A percentile compares a stretch with the other conserved stretches of the same genome.
Conservation (phyloP, 2,888 invertebrate species). For the Ophonus ardosiacus region DNA sequence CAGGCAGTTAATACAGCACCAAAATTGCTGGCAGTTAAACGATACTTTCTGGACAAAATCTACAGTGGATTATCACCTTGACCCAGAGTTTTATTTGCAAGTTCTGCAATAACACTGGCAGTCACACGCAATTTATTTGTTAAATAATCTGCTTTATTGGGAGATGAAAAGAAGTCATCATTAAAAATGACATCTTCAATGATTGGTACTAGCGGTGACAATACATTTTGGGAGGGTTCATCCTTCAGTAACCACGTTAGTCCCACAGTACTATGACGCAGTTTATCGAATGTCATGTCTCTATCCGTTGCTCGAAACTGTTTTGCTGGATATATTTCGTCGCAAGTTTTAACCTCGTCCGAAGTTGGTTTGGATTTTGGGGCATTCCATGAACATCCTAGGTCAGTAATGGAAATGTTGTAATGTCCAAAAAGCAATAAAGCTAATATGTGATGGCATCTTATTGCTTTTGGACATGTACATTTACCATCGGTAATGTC, state of each 20-base stretch:
- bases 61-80: not conserved
- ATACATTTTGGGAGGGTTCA: not conserved
- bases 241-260: not conserved
- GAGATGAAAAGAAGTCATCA: not conserved
- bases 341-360: not conserved
- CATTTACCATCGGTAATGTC: not conserved
- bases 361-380: not conserved
- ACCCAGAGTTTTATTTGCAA: not conserved
- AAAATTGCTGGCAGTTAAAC: conserved; percentile 6
- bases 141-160: not conserved
- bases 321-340: not conserved
- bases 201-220: not conserved
- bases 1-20: not conserved
- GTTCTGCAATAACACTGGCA: not conserved
- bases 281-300: not conserved
- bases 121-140: not conserved
- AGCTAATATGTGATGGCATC: not conserved
- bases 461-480: not conserved
- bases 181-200: not conserved
- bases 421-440: not conserved
- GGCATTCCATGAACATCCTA: not conserved
- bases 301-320: not conserved
- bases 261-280: not conserved
- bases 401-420: not conserved
- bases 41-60: not conserved